Evolutionary conservation across 2,797 vertebrate species (phyloP).

Genomic region (Molossus alvarezi): DNA sequence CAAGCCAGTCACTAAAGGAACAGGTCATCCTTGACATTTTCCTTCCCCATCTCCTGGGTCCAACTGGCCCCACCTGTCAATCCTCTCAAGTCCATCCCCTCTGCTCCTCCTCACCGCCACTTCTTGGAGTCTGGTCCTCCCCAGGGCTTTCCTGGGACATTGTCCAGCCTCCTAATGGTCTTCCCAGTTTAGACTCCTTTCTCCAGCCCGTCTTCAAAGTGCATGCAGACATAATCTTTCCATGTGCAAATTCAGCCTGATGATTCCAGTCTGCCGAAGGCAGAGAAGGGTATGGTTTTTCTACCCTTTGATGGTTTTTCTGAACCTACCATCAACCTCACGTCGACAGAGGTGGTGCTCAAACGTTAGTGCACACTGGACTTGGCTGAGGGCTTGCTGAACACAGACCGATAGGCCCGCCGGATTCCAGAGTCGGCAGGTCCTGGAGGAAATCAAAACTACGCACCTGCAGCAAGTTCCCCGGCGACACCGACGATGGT

Average conservation of each 20-base stretch:
- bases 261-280: not conserved
- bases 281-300: not conserved
- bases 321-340: not conserved
- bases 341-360: not conserved
- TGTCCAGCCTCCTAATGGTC: not conserved
- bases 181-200: not conserved
- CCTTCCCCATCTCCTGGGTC: not conserved
- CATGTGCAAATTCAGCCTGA: not conserved
- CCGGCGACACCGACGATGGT: not conserved
- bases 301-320: not conserved
- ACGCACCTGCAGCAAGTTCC: not conserved
- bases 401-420: not conserved
- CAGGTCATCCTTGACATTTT: not conserved
- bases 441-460: not conserved
- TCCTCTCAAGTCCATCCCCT: not conserved
- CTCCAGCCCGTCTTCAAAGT: not conserved
- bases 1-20: not conserved
- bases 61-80: not conserved
- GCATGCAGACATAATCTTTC: not conserved
- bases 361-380: not conserved
- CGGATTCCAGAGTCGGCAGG: not conserved
- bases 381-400: not conserved
- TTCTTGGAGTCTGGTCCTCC: not conserved
- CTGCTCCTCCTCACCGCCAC: not conserved
- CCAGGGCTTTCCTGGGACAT: not conserved